Conservation (phyloP, 2,888 invertebrate genomes). For the Hirtodrosophila histrioides region DNA sequence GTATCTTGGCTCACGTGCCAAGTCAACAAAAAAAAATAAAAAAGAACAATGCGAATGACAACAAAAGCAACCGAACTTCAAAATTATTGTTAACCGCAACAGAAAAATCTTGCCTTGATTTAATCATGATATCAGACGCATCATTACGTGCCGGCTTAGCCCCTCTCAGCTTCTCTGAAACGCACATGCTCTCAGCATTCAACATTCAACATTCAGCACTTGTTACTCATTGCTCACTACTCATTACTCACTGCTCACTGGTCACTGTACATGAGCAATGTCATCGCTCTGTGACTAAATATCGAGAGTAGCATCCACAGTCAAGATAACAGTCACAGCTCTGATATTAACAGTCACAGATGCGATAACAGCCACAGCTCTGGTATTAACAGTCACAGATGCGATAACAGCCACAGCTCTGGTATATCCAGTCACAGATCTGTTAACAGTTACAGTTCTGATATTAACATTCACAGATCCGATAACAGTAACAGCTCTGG, state of each 20-base stretch:
- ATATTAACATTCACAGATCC: too few species aligned
- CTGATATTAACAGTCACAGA: too few species aligned
- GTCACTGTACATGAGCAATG: background rate
- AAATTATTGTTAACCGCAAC: too few species aligned
- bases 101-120: slow-evolving; percentile 40
- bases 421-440: too few species aligned
- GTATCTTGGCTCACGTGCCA: slow-evolving; percentile 48
- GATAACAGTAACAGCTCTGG: too few species aligned
- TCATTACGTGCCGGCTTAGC: slow-evolving; percentile 55
- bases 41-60: slow-evolving; percentile 13
- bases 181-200: slow-evolving; percentile 16
- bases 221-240: background rate
- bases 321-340: too few species aligned
- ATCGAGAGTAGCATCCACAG: too few species aligned
- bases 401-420: too few species aligned
- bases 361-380: too few species aligned
- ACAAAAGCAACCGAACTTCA: slow-evolving; percentile 1
- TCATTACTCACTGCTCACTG: slow-evolving; percentile 7
- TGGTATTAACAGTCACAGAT: too few species aligned
- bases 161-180: slow-evolving; percentile 30
- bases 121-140: slow-evolving; percentile 31
- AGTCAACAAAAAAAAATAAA: background rate
- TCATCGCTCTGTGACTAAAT: too few species aligned
- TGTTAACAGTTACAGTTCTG: too few species aligned
- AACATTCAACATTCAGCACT: slow-evolving; percentile 8